Conservation (phyloP, 1,140 invertebrate species). For the Liolophura sinensis region DNA sequence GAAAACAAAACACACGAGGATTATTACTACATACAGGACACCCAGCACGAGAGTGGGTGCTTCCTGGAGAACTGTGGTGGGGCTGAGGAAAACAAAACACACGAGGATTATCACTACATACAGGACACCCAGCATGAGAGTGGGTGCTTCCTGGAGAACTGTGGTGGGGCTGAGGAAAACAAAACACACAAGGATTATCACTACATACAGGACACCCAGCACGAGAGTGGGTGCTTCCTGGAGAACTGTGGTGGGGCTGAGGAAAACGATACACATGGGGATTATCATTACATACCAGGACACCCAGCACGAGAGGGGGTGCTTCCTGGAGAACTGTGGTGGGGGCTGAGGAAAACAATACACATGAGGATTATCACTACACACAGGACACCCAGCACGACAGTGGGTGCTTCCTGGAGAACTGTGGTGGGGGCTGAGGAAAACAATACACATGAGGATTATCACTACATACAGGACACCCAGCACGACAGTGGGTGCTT, state of each 20-base stretch:
- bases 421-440: slow-evolving; percentile 79
- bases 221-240: slow-evolving; percentile 94
- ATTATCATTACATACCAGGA: too few relatives aligned
- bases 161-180: slow-evolving; percentile 57
- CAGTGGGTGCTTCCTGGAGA: slow-evolving; percentile 95
- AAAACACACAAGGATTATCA: slow-evolving; percentile 96
- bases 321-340: slow-evolving; percentile 91
- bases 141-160: too few relatives aligned
- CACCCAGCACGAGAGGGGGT: slow-evolving; percentile 96
- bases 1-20: slow-evolving; percentile 21
- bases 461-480: slow-evolving; percentile 97
- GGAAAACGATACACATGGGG: slow-evolving; percentile 45
- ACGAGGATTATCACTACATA: too few relatives aligned
- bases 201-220: slow-evolving; percentile 98
- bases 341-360: slow-evolving; percentile 71
- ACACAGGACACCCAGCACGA: slow-evolving; percentile 98
- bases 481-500: slow-evolving; percentile 97
- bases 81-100: not conserved
- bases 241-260: slow-evolving; percentile 89
- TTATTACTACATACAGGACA: slow-evolving; percentile 80
- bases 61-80: slow-evolving; percentile 78
- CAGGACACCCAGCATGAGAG: too few relatives aligned
- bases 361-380: too few relatives aligned
- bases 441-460: too few relatives aligned
- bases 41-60: slow-evolving; percentile 94